Conservation (phyloP, 2,797 vertebrate species). For the Galago senegalensis region DNA sequence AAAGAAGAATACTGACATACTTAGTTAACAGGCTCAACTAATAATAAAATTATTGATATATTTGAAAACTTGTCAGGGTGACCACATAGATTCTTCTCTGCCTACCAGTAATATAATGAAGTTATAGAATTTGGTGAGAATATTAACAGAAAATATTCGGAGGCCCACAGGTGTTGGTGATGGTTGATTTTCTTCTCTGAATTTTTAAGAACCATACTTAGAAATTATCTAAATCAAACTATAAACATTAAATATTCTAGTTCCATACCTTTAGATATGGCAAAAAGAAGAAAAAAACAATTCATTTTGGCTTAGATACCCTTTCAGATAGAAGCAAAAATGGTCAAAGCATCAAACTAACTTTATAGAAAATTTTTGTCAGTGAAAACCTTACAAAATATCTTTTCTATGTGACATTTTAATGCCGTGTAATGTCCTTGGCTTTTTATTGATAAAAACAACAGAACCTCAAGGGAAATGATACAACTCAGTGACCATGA, state of each 20-base stretch:
- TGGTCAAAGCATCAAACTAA: neutral
- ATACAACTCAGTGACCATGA: neutral
- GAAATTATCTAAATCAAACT: neutral
- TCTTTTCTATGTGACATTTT: constrained; percentile 52
- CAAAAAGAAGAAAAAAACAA: neutral
- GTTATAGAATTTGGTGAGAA: neutral
- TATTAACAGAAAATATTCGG: neutral
- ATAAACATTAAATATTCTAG: neutral
- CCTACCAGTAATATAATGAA: neutral
- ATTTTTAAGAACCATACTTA: neutral
- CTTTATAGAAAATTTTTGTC: neutral
- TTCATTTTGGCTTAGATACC: neutral
- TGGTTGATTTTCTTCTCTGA: neutral
- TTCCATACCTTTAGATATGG: neutral
- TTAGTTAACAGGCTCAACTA: neutral
- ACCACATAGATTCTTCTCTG: neutral
- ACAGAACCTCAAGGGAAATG: neutral
- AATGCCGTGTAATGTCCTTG: constrained; percentile 11
- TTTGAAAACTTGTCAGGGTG: neutral
- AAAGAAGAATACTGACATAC: neutral
- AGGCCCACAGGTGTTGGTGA: neutral
- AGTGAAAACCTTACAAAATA: constrained; percentile 49
- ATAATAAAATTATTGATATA: neutral
- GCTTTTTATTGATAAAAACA: constrained; percentile 63
- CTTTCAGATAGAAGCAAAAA: constrained; percentile 3